A percentile compares a stretch with the other conserved stretches of the same genome.
Conservation (phyloP, 2,888 invertebrate genomes). For the Hipparchia semele region DNA sequence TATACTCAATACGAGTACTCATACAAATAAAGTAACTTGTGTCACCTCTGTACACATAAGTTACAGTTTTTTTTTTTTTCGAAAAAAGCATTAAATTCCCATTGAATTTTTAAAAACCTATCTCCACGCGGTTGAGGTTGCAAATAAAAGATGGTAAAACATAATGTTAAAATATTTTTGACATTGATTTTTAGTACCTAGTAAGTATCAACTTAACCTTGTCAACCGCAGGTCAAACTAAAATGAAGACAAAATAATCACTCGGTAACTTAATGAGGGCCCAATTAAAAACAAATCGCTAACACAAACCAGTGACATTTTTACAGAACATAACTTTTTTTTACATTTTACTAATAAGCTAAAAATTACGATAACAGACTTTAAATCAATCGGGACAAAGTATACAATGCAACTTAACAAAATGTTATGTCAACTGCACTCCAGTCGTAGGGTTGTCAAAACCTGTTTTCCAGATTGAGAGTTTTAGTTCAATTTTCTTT, state of each 20-base stretch:
- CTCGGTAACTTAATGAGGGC: constrained; percentile 26
- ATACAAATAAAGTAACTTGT: no score
- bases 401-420: background rate
- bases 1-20: no score
- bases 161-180: no score
- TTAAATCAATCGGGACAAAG: constrained; percentile 15
- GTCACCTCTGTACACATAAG: no score
- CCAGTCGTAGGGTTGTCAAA: constrained; percentile 9
- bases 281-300: constrained; percentile 35
- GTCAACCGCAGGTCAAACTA: constrained; percentile 1
- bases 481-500: background rate
- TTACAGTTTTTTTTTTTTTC: background rate
- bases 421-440: constrained; percentile 3
- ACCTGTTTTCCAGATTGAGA: background rate
- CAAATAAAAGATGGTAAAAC: background rate
- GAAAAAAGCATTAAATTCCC: background rate
- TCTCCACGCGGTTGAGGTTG: background rate
- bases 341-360: constrained; percentile 18
- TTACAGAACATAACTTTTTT: constrained; percentile 50
- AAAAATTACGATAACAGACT: constrained; percentile 9
- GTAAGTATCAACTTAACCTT: background rate
- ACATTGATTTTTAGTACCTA: background rate
- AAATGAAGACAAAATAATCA: constrained; percentile 21
- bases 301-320: constrained; percentile 42
- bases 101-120: background rate